Evolutionary conservation across 2,113 vertebrate genomes (phyloP).

Genomic region (Phalacrocorax carbo): DNA sequence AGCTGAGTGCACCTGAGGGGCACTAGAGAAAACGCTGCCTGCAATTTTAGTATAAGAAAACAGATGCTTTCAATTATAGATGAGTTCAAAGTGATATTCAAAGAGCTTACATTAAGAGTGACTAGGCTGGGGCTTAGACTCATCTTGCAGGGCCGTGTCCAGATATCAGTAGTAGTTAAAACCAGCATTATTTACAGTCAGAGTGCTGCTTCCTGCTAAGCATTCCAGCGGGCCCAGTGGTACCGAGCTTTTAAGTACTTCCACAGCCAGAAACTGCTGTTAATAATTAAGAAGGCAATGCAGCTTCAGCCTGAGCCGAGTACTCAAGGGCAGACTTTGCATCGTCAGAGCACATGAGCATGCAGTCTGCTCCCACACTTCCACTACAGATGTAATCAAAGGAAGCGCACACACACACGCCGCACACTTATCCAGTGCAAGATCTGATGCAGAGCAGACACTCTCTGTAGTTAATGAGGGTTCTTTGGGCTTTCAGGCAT

Average conservation of each 20-base stretch:
- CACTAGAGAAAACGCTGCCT: not conserved
- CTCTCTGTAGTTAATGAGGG: rapidly evolving
- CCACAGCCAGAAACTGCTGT: not conserved
- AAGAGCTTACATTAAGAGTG: rapidly evolving
- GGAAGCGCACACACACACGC: rapidly evolving
- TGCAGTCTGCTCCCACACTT: not conserved
- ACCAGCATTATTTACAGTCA: not conserved
- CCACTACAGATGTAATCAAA: rapidly evolving
- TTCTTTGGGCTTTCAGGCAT: not conserved
- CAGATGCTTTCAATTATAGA: not conserved
- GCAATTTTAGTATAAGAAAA: not conserved
- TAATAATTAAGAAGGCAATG: not conserved
- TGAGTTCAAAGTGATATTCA: not conserved
- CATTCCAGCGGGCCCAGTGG: not conserved
- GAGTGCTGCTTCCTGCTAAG: not conserved
- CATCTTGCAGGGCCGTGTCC: not conserved
- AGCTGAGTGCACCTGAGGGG: rapidly evolving
- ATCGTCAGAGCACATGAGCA: rapidly evolving
- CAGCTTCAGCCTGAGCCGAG: not conserved
- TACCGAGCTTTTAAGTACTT: not conserved
- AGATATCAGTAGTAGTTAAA: not conserved
- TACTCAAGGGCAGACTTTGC: not conserved
- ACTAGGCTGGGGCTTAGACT: not conserved
- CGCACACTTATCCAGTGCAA: rapidly evolving
- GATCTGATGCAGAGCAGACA: too few relatives aligned